Evolutionary conservation across 2,888 invertebrate genomes (phyloP).

Genomic region (Callinectes sapidus): DNA sequence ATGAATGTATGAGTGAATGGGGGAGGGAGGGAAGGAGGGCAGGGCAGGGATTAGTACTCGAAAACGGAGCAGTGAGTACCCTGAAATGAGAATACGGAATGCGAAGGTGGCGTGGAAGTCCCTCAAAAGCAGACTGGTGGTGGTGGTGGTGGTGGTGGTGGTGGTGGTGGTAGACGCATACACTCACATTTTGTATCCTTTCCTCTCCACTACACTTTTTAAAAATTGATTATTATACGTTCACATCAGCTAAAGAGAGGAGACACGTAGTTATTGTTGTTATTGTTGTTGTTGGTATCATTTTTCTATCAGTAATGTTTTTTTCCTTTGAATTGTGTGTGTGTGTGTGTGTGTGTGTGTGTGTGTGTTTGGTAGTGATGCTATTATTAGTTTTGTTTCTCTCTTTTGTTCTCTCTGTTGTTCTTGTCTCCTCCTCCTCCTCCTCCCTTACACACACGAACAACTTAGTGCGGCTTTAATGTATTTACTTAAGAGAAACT

Average conservation of each 20-base stretch:
- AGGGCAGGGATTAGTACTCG: not conserved
- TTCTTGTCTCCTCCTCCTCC: too few relatives aligned
- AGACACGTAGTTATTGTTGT: not conserved
- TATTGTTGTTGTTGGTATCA: not conserved
- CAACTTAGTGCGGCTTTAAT: not conserved
- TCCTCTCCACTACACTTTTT: too few relatives aligned
- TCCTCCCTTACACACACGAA: too few relatives aligned
- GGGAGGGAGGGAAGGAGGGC: not conserved
- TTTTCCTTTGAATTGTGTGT: not conserved
- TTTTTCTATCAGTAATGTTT: not conserved
- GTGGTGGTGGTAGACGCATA: not conserved
- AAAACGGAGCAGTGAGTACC: not conserved
- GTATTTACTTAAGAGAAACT: not conserved
- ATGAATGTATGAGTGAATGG: not conserved
- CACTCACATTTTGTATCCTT: not conserved
- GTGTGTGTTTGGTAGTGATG: not conserved
- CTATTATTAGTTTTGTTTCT: too few relatives aligned
- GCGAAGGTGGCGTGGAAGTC: slow-evolving; percentile 12
- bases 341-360: not conserved
- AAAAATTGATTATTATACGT: not conserved
- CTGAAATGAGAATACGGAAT: not conserved
- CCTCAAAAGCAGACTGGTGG: slow-evolving; percentile 5
- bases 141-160: not conserved
- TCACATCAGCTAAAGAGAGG: not conserved
- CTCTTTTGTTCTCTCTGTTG: too few relatives aligned